Base-by-base conservation (phyloP, 2,113 vertebrate genomes). In the Grallaria varia region DNA sequence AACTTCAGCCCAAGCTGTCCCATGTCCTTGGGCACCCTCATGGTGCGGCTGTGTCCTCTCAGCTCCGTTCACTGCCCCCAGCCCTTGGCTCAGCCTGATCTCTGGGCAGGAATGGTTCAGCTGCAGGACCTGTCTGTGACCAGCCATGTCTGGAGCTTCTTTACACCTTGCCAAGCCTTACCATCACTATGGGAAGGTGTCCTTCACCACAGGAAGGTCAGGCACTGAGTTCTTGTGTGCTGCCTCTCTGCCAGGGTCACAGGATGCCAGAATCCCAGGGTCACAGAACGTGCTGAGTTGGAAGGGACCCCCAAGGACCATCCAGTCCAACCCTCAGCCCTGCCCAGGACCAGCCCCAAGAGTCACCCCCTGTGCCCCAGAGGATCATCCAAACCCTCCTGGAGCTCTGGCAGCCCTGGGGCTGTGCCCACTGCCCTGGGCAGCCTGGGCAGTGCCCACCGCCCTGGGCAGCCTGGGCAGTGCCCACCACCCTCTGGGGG, bases 71-170 rank as follows among this genome's bases (percentile, higher is more conserved):
- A 10, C 20, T 52, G 11, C 63, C 69, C 64, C 63, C 42, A 45
- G 55, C 12, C 0, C 1, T 19, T 11, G 13, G 31, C 37, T 42
- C 8, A 63, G 37, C 37, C 40, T 56, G 15, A 9, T 73, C 31
- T 31, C 60, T 72, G 52, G 8, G 21, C 28, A 67, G 16, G 17
- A 72, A 55, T 4, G 53, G 9, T 4, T 74, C 50, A 47, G 17
- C 50, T 55, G 49, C 14, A 91, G 60, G 9, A 82, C 14, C 16
- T 55, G 28, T 7, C 12, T 45, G 68, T 33, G 74, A 69, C 9
- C 62, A 64, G 14, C 5, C n/a, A 44, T 37, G 27, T 12, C 68
- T 69, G 33, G 6, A n/a, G 40, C 13, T 45, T 39, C 63, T 39
- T 20, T 19, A 6, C 76, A 64, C 40, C n/a, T 12, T 24, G 27